Evolutionary conservation across 2,797 vertebrate species (phyloP).

Genomic region (Aldrovandia affinis): DNA sequence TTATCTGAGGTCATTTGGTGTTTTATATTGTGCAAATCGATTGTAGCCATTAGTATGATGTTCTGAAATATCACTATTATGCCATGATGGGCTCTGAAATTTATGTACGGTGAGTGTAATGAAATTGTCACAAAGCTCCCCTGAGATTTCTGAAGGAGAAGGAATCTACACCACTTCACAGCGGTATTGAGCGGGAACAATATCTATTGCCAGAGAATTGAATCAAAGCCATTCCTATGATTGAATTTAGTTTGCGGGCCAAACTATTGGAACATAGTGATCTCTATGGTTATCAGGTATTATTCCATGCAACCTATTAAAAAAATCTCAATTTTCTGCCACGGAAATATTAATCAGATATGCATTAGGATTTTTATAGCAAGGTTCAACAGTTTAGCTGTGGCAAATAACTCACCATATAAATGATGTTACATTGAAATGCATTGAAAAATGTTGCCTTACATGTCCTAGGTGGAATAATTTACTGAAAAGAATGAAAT

Average conservation of each 20-base stretch:
- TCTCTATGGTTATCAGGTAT: background rate
- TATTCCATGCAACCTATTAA: background rate
- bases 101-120: constrained; percentile 22
- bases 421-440: background rate
- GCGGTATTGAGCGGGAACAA: background rate
- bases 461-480: background rate
- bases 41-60: constrained; percentile 11
- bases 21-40: constrained; percentile 2
- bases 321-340: background rate
- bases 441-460: background rate
- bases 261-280: background rate
- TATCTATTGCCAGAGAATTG: background rate
- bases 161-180: background rate
- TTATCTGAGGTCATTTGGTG: constrained; percentile 8
- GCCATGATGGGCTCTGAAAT: background rate
- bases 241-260: background rate
- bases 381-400: background rate
- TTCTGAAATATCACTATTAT: constrained; percentile 13
- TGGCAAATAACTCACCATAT: background rate
- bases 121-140: constrained; percentile 10
- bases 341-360: background rate
- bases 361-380: background rate
- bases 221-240: background rate
- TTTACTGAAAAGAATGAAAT: background rate
- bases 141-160: background rate